Base-by-base conservation (phyloP, 1,140 invertebrate genomes). In the Druon quercuslanigerum region DNA sequence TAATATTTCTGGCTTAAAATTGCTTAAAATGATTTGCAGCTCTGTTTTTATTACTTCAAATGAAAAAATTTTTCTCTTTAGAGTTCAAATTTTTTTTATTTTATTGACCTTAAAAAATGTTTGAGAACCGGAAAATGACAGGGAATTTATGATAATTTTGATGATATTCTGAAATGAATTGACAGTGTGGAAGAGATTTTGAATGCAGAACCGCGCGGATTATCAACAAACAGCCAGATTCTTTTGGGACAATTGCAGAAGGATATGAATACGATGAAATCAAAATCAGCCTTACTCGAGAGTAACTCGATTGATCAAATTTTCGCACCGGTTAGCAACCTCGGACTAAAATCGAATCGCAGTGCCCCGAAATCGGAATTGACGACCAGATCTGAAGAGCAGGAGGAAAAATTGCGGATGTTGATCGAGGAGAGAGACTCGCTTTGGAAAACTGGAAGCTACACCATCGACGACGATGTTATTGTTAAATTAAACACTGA, bases 401-500 rank as follows among this genome's bases (percentile, higher is more conserved):
- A 80, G 7, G 84, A 89, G 12, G 82, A 87, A 19, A 84, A 84
- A 77, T 57, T 90, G 12, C 72, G 83, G 20, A 84, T 79, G 17
- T 20, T 92, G 4, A 87, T 84, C 0, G 86, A 88, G 57, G 83
- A 91, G 80, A 86, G 87, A 46, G 82, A 91, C 33, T 75, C 81
- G 12, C 82, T 92, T 9, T 73, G 91, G 54, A 90, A 86, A 75
- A 90, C 88, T 6, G 84, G 87, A 74, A 90, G 86, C 77, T 90
- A 91, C 25, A 90, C 80, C 0, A 90, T 90, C 13, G 91, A 93
- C 50, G 90, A 92, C 72, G 75, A 81, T 50, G 73, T 90, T 51
- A 90, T 90, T 71, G 75, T 85, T 17, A 88, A 87, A 82, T 78
- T 91, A 50, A 86, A 91, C 40, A 79, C 79, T 16, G 85, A 91